Base-by-base conservation (phyloP, 2,113 vertebrate species). In the Pavo muticus region DNA sequence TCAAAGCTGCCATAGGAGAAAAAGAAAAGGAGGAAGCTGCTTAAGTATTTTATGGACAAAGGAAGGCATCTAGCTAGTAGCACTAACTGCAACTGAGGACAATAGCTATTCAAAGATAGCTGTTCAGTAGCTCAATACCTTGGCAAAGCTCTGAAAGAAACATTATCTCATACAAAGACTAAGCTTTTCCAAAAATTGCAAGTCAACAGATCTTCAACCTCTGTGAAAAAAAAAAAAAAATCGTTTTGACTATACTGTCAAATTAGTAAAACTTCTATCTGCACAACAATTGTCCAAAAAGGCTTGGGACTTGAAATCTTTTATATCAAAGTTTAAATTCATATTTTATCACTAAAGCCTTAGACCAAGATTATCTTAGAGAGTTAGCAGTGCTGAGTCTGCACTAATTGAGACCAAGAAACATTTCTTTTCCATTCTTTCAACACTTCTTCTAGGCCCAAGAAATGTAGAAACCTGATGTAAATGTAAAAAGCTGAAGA, bases 1-100 rank as follows among this genome's bases (percentile, higher is more conserved):
- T 86, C 93, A 79, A 95, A 98, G 92, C 97, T 97, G 98, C 60
- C 98, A 99, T 48, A 72, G 84, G 81, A 93, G 39, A 42, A 90
- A 10, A 23, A 37, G 63, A 80, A 91, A 64, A 64, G 11, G 39
- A 64, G 61, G 14, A 73, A 64, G 83, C 44, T 63, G 5, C 21
- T 87, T 56, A 47, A 63, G 23, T 11, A 45, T 83, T 87, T 92
- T 60, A 32, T 40, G 47, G 16, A 14, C 32, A 82, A 91, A 92
- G 25, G n/a, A 37, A 84, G 6, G 42, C 24, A 84, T 18, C 21
- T 35, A 35, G n/a, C 47, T 57, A 10, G 24, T 23, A 59, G 15
- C 39, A 47, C 5, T 25, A 40, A 1, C 19, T 52, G 2, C 44
- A 64, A 13, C 32, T 65, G 39, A 78, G 29, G 10, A 64, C 44